These are phyloP conservation scores for Chiroxiphia lanceolata DNA, from an alignment of 2,797 vertebrate genomes.

Conservation along the genomic window DNA sequence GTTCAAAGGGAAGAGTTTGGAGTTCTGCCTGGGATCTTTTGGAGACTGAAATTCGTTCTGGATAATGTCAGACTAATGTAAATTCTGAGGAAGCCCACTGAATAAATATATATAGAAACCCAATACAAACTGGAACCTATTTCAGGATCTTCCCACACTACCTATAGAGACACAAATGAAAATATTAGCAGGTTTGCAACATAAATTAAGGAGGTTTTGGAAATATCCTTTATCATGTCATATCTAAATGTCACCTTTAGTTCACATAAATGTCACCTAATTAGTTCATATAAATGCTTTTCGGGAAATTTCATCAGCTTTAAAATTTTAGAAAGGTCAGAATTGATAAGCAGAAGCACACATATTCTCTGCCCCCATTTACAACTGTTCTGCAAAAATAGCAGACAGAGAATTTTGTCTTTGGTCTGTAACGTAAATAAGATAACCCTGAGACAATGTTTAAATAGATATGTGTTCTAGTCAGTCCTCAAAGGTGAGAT, in stretches of 20 bases:
- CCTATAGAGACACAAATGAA: neutral
- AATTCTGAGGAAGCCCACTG: neutral
- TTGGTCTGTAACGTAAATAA: neutral
- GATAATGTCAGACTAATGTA: neutral
- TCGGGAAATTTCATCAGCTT: constrained; percentile 35
- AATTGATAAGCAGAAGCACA: constrained; percentile 40
- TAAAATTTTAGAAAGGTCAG: constrained; percentile 66
- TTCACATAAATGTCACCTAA: constrained; percentile 48
- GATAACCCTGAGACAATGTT: neutral
- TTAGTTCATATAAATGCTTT: constrained; percentile 38
- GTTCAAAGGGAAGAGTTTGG: neutral
- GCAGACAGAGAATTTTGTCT: neutral
- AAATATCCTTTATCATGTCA: constrained; percentile 5
- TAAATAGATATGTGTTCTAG: neutral
- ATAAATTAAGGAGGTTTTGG: neutral
- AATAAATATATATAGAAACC: neutral
- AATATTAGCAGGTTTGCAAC: neutral
- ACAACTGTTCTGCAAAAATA: constrained; percentile 34
- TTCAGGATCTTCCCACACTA: neutral
- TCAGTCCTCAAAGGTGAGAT: neutral
- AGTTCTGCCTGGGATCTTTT: neutral
- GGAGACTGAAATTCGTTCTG: neutral
- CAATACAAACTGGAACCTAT: neutral
- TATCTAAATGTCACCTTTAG: constrained; percentile 37
- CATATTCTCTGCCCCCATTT: neutral